Base-by-base conservation (phyloP, 1,140 invertebrate species). In the Pinna nobilis region DNA sequence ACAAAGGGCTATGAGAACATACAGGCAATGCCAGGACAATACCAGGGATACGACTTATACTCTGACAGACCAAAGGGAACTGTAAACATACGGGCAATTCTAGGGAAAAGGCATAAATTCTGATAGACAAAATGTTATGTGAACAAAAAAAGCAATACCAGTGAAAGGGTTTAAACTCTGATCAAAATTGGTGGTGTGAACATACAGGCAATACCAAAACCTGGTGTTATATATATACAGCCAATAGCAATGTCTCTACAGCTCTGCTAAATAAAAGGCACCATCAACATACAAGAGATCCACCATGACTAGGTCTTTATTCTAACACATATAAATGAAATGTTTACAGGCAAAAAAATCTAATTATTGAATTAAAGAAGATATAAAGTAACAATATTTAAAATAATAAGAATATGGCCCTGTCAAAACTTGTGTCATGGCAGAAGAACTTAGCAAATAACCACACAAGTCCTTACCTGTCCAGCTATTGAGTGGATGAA, bases 21-120 rank as follows among this genome's bases (percentile, higher is more conserved):
- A n/a, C n/a, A n/a, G n/a, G n/a, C n/a, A n/a, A n/a, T n/a, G n/a
- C n/a, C n/a, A n/a, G n/a, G n/a, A n/a, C n/a, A n/a, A n/a, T n/a
- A n/a, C n/a, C n/a, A n/a, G n/a, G n/a, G n/a, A n/a, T n/a, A n/a
- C n/a, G n/a, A n/a, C n/a, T n/a, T n/a, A n/a, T n/a, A n/a, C n/a
- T n/a, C n/a, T n/a, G n/a, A n/a, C n/a, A n/a, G n/a, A n/a, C n/a
- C n/a, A n/a, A n/a, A n/a, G n/a, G n/a, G n/a, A n/a, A n/a, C n/a
- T 82, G 95, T 92, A 84, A 95, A 94, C 90, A 94, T 92, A 87
- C 94, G 95, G 49, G 92, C 92, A 18, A 94, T 94, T 25, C 94
- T 94, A 70, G 96, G 93, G 82, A 96, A 95, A 74, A 96, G 92
- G 39, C 95, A 95, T 28, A 95, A 94, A 86, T 94, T 95, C 91